Conservation (phyloP, 2,888 invertebrate genomes). For the Marasmarcha lunaedactyla region DNA sequence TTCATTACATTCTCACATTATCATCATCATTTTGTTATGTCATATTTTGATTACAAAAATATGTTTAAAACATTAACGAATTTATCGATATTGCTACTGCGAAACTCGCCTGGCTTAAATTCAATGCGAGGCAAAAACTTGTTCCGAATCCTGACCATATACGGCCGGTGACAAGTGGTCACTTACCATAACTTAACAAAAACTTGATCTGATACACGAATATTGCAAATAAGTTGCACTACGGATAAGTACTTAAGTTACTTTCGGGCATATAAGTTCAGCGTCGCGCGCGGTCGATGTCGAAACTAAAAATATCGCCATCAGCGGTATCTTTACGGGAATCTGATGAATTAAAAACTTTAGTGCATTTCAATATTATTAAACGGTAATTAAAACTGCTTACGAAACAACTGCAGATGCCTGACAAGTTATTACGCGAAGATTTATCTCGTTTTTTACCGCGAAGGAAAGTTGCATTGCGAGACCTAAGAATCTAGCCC, state of each 20-base stretch:
- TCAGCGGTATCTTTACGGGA: constrained; percentile 14
- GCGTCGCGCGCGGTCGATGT: background rate
- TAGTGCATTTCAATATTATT: constrained; percentile 28
- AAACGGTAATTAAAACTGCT: constrained; percentile 45
- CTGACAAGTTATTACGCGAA: background rate
- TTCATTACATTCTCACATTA: too few relatives aligned
- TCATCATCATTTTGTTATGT: too few relatives aligned
- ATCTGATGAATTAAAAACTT: constrained; percentile 31
- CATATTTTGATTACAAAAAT: too few relatives aligned
- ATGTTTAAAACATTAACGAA: too few relatives aligned
- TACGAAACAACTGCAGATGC: constrained; percentile 36
- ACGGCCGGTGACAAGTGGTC: constrained; percentile 44
- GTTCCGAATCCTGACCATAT: constrained; percentile 37
- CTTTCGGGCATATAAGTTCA: background rate
- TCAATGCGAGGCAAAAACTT: constrained; percentile 50
- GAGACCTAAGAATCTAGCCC: constrained; percentile 48
- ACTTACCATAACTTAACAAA: constrained; percentile 48
- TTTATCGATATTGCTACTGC: too few relatives aligned
- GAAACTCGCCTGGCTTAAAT: constrained; percentile 24
- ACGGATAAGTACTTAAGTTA: constrained; percentile 39
- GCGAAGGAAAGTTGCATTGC: constrained; percentile 51
- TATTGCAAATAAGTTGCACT: constrained; percentile 33
- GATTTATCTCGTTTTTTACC: constrained; percentile 34
- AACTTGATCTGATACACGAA: constrained; percentile 55
- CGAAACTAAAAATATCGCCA: background rate